Conservation (phyloP, 2,113 vertebrate species). For the Oenanthe oenanthe region DNA sequence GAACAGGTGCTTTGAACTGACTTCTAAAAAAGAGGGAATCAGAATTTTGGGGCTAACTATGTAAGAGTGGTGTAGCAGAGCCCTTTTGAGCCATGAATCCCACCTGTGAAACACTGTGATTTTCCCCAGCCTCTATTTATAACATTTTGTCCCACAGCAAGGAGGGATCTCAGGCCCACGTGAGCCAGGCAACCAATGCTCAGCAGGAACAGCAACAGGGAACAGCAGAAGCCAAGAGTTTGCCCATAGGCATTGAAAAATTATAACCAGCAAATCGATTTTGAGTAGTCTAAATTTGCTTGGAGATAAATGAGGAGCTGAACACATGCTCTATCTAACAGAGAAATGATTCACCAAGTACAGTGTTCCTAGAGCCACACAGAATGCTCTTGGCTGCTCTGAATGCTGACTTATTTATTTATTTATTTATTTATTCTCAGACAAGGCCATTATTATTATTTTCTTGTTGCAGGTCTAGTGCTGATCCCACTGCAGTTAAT, state of each 20-base stretch:
- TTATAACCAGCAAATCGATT: slow-evolving; percentile 28
- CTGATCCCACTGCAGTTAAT: background rate
- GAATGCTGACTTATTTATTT: background rate
- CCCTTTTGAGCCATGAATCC: background rate
- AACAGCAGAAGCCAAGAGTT: slow-evolving; percentile 37
- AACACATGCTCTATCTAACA: slow-evolving; percentile 57
- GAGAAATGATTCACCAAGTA: slow-evolving; percentile 41
- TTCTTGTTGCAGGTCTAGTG: background rate
- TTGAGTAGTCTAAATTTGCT: slow-evolving; percentile 55
- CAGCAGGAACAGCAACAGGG: background rate
- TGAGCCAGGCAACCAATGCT: slow-evolving; percentile 12
- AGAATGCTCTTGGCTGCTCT: slow-evolving; percentile 32
- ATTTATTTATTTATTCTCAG: background rate
- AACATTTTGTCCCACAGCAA: rapidly evolving
- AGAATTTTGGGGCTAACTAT: background rate
- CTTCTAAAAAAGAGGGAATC: background rate
- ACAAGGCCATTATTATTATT: slow-evolving; percentile 40
- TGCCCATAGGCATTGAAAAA: slow-evolving; percentile 58
- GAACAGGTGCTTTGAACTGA: background rate
- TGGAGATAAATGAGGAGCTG: slow-evolving; percentile 59
- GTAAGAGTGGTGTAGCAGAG: background rate
- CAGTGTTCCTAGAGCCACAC: slow-evolving; percentile 21
- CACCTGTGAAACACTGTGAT: background rate
- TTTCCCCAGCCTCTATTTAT: background rate
- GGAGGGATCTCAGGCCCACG: background rate